phyloP scores from a whole-genome alignment of 2,888 invertebrate genomes.

The Ormyrus thymus region DNA sequence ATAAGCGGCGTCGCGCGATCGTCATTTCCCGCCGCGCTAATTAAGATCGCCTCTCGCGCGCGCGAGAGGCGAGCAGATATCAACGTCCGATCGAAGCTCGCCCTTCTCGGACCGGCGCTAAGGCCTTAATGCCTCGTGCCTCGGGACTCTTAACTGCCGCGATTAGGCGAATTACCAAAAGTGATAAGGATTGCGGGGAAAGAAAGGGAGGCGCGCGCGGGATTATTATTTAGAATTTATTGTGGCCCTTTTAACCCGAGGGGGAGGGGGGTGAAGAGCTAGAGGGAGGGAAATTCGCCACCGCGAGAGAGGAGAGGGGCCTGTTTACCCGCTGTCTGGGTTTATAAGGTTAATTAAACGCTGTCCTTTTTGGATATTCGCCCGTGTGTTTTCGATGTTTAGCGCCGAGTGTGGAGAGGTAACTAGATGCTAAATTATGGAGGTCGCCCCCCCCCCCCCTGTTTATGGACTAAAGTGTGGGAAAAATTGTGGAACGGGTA shows the following conservation, averaged over 20 bases:
- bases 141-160: slow-evolving; percentile 47
- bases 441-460: background rate
- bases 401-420: no score
- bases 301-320: background rate
- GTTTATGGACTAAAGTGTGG: background rate
- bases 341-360: slow-evolving; percentile 19
- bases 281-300: slow-evolving; percentile 13
- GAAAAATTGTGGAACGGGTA: no score
- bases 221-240: slow-evolving; percentile 51
- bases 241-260: slow-evolving; percentile 29
- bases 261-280: background rate
- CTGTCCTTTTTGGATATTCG: background rate
- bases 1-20: slow-evolving; percentile 31
- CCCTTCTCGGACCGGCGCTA: background rate
- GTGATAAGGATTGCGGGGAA: slow-evolving; percentile 40
- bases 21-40: slow-evolving; percentile 51
- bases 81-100: slow-evolving; percentile 34
- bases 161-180: slow-evolving; percentile 52
- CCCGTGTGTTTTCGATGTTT: background rate
- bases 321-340: slow-evolving; percentile 5
- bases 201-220: background rate
- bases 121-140: slow-evolving; percentile 40
- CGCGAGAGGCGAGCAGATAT: background rate
- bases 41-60: slow-evolving; percentile 36
- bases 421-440: background rate